Percentiles rank a stretch among this genome's conserved stretches.
These are phyloP conservation scores for Myotis vivesi DNA, from an alignment of 2,797 vertebrate species.

Conservation along the genomic window DNA sequence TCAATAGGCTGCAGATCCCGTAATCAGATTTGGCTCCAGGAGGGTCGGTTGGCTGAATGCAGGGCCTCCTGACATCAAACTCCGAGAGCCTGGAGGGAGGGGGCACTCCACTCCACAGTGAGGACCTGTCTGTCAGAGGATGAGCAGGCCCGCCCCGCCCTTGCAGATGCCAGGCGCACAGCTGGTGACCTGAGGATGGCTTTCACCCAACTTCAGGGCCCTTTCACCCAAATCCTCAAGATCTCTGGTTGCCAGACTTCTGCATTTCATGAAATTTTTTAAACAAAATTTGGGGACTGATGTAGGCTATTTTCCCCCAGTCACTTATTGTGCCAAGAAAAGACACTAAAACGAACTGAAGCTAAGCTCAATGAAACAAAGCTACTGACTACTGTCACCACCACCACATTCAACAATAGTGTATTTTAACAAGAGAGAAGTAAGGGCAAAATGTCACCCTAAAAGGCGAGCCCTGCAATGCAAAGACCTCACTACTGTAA, in stretches of 20 bases:
- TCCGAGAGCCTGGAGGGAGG: not conserved
- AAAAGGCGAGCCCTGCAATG: not conserved
- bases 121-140: not conserved
- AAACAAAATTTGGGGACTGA: not conserved
- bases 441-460: not conserved
- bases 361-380: not conserved
- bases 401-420: not conserved
- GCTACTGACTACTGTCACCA: not conserved
- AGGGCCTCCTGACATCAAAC: not conserved
- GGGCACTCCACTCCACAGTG: not conserved
- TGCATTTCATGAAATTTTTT: not conserved
- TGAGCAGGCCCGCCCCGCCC: fast-evolving
- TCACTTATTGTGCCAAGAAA: not conserved
- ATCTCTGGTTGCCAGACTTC: not conserved
- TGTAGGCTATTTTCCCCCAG: not conserved
- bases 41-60: not conserved
- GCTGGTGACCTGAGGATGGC: not conserved
- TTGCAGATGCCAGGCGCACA: not conserved
- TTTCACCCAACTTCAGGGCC: not conserved
- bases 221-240: not conserved
- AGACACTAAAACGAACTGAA: not conserved
- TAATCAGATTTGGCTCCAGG: not conserved
- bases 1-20: not conserved
- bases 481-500: not conserved
- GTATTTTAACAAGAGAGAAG: not conserved